Conservation (phyloP, 2,113 vertebrate genomes). For the Chloropsis cyanopogon region DNA sequence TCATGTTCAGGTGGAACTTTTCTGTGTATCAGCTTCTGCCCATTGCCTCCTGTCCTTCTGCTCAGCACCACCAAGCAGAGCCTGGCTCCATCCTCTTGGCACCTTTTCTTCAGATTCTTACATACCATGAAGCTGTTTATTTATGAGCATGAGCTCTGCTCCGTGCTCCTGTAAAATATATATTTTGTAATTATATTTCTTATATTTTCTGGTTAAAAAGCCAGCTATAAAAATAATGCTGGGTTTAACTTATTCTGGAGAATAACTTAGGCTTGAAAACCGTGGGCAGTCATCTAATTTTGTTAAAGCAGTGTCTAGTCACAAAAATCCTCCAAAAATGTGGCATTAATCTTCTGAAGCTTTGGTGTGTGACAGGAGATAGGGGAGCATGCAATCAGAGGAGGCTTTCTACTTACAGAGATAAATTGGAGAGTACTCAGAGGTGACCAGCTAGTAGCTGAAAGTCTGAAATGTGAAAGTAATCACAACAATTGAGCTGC, state of each 20-base stretch:
- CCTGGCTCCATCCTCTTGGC: not conserved
- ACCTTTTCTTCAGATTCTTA: not conserved
- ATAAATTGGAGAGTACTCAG: not conserved
- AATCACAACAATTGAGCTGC: not conserved
- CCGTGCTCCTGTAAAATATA: not conserved
- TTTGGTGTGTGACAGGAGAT: not conserved
- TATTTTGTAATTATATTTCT: not conserved
- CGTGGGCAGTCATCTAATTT: not conserved
- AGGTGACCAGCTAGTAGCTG: not conserved
- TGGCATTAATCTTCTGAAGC: not conserved
- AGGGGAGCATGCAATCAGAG: not conserved
- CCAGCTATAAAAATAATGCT: not conserved
- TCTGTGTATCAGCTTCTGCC: not conserved
- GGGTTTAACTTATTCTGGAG: not conserved
- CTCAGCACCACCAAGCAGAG: not conserved
- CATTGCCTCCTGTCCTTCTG: not conserved
- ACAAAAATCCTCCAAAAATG: not conserved
- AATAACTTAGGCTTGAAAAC: not conserved
- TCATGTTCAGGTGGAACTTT: not conserved
- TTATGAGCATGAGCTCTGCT: not conserved
- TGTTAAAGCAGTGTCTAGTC: not conserved
- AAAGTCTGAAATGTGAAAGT: not conserved
- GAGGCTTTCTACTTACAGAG: not conserved
- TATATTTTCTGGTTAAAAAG: not conserved
- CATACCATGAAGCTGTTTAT: not conserved